A percentile compares a stretch with the other conserved stretches of the same genome.
Evolutionary conservation across 2,113 vertebrate genomes (phyloP).

Genomic region (Athene cunicularia): DNA sequence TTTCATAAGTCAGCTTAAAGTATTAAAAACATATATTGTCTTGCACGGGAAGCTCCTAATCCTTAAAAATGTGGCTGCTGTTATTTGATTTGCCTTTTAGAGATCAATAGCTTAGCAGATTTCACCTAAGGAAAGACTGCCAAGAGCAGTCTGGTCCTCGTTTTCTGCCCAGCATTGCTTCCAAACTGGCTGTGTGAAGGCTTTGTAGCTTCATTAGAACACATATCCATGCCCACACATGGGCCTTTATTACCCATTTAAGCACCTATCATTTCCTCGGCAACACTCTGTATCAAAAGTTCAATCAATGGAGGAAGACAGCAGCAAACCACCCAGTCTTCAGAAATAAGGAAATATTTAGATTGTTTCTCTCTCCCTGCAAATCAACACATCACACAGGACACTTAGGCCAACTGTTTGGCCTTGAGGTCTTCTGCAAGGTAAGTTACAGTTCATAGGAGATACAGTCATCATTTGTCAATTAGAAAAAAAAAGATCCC

Average conservation of each 20-base stretch:
- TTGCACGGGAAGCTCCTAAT: slow-evolving; percentile 58
- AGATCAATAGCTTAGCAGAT: slow-evolving; percentile 31
- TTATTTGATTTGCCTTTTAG: slow-evolving; percentile 63
- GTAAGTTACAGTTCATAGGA: not conserved
- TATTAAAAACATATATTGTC: slow-evolving; percentile 55
- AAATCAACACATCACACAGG: not conserved
- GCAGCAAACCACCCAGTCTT: not conserved
- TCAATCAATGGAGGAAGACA: not conserved
- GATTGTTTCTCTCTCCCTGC: not conserved
- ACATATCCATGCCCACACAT: not conserved
- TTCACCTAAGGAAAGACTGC: slow-evolving; percentile 22
- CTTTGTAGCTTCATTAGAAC: not conserved
- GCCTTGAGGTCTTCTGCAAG: not conserved
- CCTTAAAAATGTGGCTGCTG: slow-evolving; percentile 56
- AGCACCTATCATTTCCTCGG: not conserved
- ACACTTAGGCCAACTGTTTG: not conserved
- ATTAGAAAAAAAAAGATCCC: not conserved
- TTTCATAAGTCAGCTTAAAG: slow-evolving; percentile 60
- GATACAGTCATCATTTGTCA: not conserved
- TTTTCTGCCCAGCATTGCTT: not conserved
- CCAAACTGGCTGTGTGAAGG: not conserved
- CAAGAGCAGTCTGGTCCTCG: not conserved
- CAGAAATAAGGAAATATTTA: not conserved
- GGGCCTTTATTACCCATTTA: not conserved
- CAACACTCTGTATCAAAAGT: not conserved